A percentile compares a stretch with the other conserved stretches of the same genome.
These are phyloP conservation scores for Caenorhabditis angaria DNA, from an alignment of 2,888 invertebrate genomes.

Conservation along the genomic window DNA sequence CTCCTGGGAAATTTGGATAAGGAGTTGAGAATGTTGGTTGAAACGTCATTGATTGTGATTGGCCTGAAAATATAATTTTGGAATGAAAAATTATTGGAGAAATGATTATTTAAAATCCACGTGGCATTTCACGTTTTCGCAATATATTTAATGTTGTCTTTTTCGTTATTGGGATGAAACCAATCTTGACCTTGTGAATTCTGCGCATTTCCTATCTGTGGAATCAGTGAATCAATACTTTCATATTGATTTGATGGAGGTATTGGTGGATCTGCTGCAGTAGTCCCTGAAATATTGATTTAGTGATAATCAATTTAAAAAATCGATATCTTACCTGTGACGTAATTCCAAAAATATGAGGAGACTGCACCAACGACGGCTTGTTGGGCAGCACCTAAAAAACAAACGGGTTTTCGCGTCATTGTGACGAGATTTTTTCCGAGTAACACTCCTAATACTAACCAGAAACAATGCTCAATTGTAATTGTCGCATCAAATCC, in stretches of 20 bases:
- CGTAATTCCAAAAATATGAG: slow-evolving; percentile 19
- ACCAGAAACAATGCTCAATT: slow-evolving; percentile 73
- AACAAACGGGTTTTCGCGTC: not conserved
- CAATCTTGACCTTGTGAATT: slow-evolving; percentile 48
- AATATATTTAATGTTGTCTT: too few species aligned
- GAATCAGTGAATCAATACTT: slow-evolving; percentile 48
- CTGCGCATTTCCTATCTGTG: slow-evolving; percentile 59
- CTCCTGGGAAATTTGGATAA: slow-evolving; percentile 60
- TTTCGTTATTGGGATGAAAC: not conserved
- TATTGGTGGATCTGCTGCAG: slow-evolving; percentile 45
- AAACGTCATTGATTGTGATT: slow-evolving; percentile 53
- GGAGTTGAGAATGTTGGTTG: slow-evolving; percentile 56
- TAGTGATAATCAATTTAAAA: not conserved
- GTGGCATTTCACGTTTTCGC: too few species aligned
- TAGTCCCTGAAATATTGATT: slow-evolving; percentile 15
- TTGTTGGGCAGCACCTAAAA: slow-evolving; percentile 37
- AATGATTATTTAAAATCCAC: too few species aligned
- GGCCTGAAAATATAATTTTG: slow-evolving; percentile 30
- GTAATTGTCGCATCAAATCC: slow-evolving; percentile 91
- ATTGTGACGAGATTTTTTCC: not conserved
- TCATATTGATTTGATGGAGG: slow-evolving; percentile 34
- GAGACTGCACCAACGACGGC: slow-evolving; percentile 37
- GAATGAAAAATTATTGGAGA: not conserved
- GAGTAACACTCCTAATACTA: slow-evolving; percentile 9
- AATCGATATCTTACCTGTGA: slow-evolving; percentile 8